Evolutionary conservation across 30 jellyfish, hydroid and myxozoan species (phyloP).

Genomic region (Turritopsis dohrnii): DNA sequence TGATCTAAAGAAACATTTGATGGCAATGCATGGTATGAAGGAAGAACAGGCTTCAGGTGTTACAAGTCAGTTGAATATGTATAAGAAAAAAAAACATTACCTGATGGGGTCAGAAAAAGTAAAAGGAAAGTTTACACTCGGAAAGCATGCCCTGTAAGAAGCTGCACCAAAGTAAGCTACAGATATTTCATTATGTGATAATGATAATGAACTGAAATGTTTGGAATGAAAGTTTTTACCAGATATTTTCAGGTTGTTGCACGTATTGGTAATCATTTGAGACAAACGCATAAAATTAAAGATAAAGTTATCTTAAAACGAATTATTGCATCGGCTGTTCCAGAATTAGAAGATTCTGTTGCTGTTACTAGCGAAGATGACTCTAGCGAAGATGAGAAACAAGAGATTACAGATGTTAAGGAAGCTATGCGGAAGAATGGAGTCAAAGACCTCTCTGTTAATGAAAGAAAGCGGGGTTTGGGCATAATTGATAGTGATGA

Average conservation of each 20-base stretch:
- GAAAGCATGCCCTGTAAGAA: neutral
- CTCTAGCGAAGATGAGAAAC: slow-evolving; percentile 9
- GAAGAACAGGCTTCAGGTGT: neutral
- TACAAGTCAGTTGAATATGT: neutral
- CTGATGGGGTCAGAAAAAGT: slow-evolving; percentile 1
- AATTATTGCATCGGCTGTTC: neutral
- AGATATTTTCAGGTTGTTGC: slow-evolving; percentile 7
- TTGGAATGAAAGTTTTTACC: neutral
- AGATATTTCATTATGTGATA: neutral
- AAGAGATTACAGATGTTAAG: neutral
- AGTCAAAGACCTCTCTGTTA: neutral
- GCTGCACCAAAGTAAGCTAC: slow-evolving; percentile 2
- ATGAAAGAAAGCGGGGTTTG: neutral
- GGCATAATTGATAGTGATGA: neutral
- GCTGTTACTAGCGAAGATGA: neutral
- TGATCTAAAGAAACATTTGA: slow-evolving; percentile 10
- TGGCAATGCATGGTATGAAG: neutral
- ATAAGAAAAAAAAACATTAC: neutral
- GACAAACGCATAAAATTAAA: neutral
- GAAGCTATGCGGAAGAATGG: neutral
- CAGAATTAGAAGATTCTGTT: neutral
- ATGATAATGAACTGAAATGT: neutral
- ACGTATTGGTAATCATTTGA: slow-evolving; percentile 10
- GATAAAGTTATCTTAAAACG: neutral
- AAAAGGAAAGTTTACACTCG: neutral